Conservation (phyloP, 2,888 invertebrate genomes). For the Brassicogethes aeneus region DNA sequence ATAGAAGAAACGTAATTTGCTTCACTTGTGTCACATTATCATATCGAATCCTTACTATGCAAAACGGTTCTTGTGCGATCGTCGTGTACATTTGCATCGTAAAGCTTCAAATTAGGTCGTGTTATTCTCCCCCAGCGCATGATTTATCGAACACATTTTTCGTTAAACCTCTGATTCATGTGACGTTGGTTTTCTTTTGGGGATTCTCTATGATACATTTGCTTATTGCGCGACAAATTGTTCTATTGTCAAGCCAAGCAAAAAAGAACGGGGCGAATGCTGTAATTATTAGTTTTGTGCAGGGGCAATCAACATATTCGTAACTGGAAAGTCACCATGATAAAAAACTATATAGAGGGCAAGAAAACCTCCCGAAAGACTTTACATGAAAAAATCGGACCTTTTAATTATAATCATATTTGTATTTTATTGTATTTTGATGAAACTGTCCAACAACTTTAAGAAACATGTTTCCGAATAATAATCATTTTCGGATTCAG, state of each 20-base stretch:
- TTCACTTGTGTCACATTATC: not conserved
- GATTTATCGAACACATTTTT: not conserved
- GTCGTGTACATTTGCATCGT: conserved; percentile 1
- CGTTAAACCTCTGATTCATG: not conserved
- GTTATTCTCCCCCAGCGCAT: not conserved
- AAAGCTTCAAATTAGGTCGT: conserved; percentile 1
- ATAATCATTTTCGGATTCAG: too few species aligned
- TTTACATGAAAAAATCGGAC: too few species aligned
- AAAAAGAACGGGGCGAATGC: not conserved
- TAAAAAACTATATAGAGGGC: too few species aligned
- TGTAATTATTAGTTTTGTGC: not conserved
- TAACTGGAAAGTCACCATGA: too few species aligned
- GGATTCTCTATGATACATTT: not conserved
- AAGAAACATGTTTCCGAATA: too few species aligned
- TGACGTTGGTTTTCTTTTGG: not conserved
- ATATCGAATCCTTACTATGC: not conserved
- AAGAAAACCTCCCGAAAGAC: too few species aligned
- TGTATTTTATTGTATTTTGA: too few species aligned
- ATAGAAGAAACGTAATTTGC: not conserved
- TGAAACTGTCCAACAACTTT: too few species aligned
- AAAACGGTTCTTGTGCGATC: not conserved
- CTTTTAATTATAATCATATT: too few species aligned
- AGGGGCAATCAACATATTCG: too few species aligned
- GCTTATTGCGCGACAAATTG: not conserved
- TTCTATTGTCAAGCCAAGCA: not conserved